Evolutionary conservation across 2,888 invertebrate genomes (phyloP), one percentile per base, ranked within the genome.

Genomic region (Erebia ligea): DNA sequence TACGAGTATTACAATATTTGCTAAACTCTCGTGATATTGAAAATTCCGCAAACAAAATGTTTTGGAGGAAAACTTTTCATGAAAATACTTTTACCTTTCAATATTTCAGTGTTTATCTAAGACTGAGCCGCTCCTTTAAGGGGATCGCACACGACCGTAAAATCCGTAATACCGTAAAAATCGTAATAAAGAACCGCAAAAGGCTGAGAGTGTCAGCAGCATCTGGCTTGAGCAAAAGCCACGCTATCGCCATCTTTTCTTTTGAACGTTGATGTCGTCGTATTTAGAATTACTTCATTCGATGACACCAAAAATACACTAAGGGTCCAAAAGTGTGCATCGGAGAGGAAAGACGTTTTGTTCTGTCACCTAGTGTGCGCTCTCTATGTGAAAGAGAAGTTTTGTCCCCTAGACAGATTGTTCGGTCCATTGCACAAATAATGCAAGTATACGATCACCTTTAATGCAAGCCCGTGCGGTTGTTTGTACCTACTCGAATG

Each of bases 21-120:
- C 34, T 45, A 10, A 59, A 61, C 40, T 45, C 42, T 19, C 40
- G 45, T 21, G 19, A 61, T 63, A 50, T 52, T 25, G 50, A 52
- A 50, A n/a, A 63, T 25, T 21, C 50, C 15, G 40, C 34, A 40
- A 13, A 17, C 19, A 45, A 45, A 61, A 45, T 45, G 13, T 59
- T 42, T 59, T 17, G 40, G 13, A 45, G 42, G 61, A 61, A 45
- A 61, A 19, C 19, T 61, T 61, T 45, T 8, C 61, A 19, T 61
- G 45, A 61, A 19, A 61, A 61, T 61, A 61, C 50, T 63, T 50
- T 9, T 1, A 25, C 50, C 19, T 48, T 63, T 63, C 25, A 50
- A 52, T 63, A 63, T 50, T 63, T 63, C 63, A 50, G 25, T 52
- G 48, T 25, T 21, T 50, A 25, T 63, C 45, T 17, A 25, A 11